Base-by-base conservation (phyloP, 1,140 invertebrate genomes). In the Listronotus oregonensis region DNA sequence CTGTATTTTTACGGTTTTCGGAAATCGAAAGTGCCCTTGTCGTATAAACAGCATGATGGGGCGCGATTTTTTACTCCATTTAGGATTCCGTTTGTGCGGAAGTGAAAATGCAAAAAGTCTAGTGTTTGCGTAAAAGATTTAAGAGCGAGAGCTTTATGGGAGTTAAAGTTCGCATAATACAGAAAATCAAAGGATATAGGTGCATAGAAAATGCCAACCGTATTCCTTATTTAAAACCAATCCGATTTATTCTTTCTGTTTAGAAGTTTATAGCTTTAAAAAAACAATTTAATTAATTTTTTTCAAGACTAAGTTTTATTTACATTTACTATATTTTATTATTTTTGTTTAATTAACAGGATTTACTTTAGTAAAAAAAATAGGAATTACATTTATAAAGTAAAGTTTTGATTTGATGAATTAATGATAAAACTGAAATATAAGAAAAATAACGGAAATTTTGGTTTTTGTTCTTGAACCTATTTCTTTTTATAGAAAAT, bases 91-190 rank as follows among this genome's bases (percentile, higher is more conserved):
- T 63, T 63, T 63, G 43, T 42, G 18, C 42, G 62, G 62, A 64
- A 64, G 62, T 64, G 62, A 64, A 64, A 64, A 64, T 64, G 62
- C 62, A 52, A 56, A 64, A 64, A 52, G 51, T 64, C 62, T 64
- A 63, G 60, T 64, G 40, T 56, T 56, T 49, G 42, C 18, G 12
- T 11, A 43, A 64, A 64, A 64, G 50, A 12, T 32, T 63, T 55
- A 17, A 43, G 31, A 50, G 14, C 11, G 47, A 15, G 10, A 37
- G 12, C 46, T 32, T 42, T 9, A 7, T n/a, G 54, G 52, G 52
- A 50, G 62, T 39, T 56, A 12, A 46, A 55, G 17, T 44, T 46
- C 42, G 44, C 34, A 64, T 64, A 64, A 64, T 64, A 57, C 54
- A 49, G 62, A 52, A 64, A 64, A 64, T 64, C 62, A 64, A 64